Base-by-base conservation (phyloP, 2,797 vertebrate species). In the Tolypeutes matacus region DNA sequence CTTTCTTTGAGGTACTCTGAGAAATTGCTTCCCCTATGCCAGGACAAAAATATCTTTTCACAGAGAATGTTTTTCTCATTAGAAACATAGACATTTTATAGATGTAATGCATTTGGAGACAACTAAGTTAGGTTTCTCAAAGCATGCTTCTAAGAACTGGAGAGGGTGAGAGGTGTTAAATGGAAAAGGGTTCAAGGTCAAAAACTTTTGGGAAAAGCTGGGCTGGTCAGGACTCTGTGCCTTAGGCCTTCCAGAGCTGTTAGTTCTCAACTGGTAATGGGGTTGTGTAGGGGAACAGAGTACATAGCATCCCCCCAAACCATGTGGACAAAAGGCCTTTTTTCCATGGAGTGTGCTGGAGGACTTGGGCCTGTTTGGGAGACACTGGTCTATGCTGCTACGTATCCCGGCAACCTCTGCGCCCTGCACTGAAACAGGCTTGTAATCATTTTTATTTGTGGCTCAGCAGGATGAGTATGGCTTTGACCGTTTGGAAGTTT, bases 101-200 rank as follows among this genome's bases (percentile, higher is more conserved):
- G n/a, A 39, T 46, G 31, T 39, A n/a, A 46, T 70, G 58, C 88
- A 60, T 58, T 36, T 88, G 81, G 46, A 85, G 46, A 87, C 77
- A 92, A 53, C 17, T 7, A 53, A 58, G 81, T 60, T 56, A n/a
- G 12, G 46, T 27, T 86, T 82, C 60, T 75, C 64, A 46, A 25
- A 60, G 46, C 1, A 7, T 21, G 25, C 58, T 42, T 73, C 70
- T 58, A 51, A 62, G 49, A 87, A 25, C 42, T 31, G 12, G 15
- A 20, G 51, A 21, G 20, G n/a, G 21, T 86, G 21, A n/a, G 2
- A 36, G 27, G n/a, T 53, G 42, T 67, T 77, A n/a, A 11, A 51
- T 0, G 11, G 42, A 58, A 46, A 53, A 51, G 0, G 8, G 76
- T 64, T 75, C 39, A 5, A 3, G 21, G 15, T n/a, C 29, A 65